phyloP scores from a whole-genome alignment of 2,888 invertebrate genomes.

The Zygothrica quintamaculata region DNA sequence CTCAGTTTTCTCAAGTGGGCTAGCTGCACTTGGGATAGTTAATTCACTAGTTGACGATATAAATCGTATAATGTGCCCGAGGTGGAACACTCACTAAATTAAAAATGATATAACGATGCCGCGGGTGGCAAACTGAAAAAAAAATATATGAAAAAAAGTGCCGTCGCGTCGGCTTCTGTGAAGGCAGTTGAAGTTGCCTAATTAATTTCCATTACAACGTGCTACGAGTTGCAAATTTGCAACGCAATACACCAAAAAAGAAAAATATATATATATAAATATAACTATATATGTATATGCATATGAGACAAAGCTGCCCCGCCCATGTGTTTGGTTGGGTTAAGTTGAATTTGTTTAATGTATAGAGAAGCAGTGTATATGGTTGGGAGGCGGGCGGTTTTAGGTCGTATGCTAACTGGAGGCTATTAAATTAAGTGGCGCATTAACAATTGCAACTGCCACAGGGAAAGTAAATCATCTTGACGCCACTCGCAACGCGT shows the following conservation, averaged over 20 bases:
- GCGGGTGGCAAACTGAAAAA: slow-evolving; percentile 46
- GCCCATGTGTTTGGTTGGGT: slow-evolving; percentile 6
- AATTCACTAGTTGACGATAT: slow-evolving; percentile 66
- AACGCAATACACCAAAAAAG: slow-evolving; percentile 31
- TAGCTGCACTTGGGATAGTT: slow-evolving; percentile 59
- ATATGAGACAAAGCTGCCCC: slow-evolving; percentile 15
- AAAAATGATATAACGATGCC: slow-evolving; percentile 76
- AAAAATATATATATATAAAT: slow-evolving; percentile 18
- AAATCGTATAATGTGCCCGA: slow-evolving; percentile 67
- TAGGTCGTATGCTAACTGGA: slow-evolving; percentile 8
- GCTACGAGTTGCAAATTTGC: slow-evolving; percentile 73
- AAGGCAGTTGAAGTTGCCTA: slow-evolving; percentile 68
- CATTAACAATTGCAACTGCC: slow-evolving; percentile 70
- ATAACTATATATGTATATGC: slow-evolving; percentile 23
- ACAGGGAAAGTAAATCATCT: slow-evolving; percentile 76
- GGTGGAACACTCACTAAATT: slow-evolving; percentile 79
- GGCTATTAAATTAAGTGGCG: slow-evolving; percentile 71
- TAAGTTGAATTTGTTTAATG: too few species aligned
- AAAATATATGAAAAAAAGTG: slow-evolving; percentile 32
- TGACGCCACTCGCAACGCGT: slow-evolving; percentile 71
- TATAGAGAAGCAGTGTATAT: too few species aligned
- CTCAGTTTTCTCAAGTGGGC: slow-evolving; percentile 8
- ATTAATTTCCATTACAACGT: slow-evolving; percentile 82
- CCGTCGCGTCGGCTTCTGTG: slow-evolving; percentile 29
- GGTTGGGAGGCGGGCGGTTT: too few species aligned